A percentile compares a stretch with the other conserved stretches of the same genome.
Evolutionary conservation across 1,140 invertebrate genomes (phyloP).

Genomic region (Drosophila parvula): DNA sequence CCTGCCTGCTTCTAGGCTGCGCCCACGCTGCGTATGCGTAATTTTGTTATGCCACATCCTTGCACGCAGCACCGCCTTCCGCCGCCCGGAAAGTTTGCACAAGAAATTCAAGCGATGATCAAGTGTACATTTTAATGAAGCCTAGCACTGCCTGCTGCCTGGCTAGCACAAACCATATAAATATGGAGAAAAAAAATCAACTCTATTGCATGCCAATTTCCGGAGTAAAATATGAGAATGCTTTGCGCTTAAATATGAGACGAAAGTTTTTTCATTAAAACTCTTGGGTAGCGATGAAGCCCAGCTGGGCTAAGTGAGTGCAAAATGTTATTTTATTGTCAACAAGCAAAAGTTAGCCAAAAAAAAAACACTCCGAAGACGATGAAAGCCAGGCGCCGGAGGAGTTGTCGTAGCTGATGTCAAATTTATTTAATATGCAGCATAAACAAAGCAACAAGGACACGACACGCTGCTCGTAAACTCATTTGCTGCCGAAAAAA

Average conservation of each 20-base stretch:
- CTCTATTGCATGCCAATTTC: constrained; percentile 69
- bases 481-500: constrained; percentile 62
- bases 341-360: constrained; percentile 74
- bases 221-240: constrained; percentile 37
- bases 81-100: constrained; percentile 57
- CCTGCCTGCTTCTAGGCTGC: constrained; percentile 1
- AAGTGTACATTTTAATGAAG: constrained; percentile 80
- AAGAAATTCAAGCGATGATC: constrained; percentile 78
- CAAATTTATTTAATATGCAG: constrained; percentile 80
- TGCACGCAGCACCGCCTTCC: constrained; percentile 10
- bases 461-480: constrained; percentile 79
- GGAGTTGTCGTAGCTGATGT: constrained; percentile 58
- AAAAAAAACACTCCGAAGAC: constrained; percentile 38
- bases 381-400: constrained; percentile 24
- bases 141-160: background rate
- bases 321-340: constrained; percentile 83
- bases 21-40: constrained; percentile 74
- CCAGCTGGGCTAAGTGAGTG: constrained; percentile 79
- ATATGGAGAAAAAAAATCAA: constrained; percentile 41
- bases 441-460: constrained; percentile 71
- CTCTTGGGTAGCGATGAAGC: constrained; percentile 47
- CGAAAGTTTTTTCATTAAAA: constrained; percentile 80
- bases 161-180: constrained; percentile 1
- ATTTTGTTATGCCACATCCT: constrained; percentile 60
- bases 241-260: constrained; percentile 13